Conservation (phyloP, 2,888 invertebrate species). For the Trachelus troglodyta region DNA sequence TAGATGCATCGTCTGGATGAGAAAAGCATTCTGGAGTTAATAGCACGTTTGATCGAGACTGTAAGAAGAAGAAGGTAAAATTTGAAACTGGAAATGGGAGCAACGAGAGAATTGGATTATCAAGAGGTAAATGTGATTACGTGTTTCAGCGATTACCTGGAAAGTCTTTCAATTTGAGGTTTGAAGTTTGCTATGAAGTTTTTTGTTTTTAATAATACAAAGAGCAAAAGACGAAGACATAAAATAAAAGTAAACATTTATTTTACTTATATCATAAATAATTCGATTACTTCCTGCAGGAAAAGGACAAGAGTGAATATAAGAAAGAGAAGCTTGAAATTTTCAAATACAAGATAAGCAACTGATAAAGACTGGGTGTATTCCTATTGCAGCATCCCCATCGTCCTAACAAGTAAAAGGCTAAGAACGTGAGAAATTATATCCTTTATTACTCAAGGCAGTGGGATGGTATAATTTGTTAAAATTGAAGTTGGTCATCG, state of each 20-base stretch:
- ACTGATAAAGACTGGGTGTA: background rate
- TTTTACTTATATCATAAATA: background rate
- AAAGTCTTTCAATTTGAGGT: constrained; percentile 41
- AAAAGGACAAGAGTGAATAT: background rate
- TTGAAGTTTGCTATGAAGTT: constrained; percentile 34
- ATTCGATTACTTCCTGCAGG: background rate
- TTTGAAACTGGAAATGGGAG: constrained; percentile 20
- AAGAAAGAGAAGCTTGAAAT: background rate
- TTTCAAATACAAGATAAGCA: background rate
- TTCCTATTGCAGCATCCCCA: background rate
- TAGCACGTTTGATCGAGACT: constrained; percentile 33
- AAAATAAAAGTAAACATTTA: background rate
- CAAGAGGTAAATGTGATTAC: constrained; percentile 7
- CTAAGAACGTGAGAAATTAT: background rate
- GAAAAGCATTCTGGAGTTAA: background rate
- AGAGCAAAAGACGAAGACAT: background rate
- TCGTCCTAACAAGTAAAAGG: background rate
- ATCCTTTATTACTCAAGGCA: background rate
- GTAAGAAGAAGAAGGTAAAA: constrained; percentile 28
- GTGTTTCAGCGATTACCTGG: background rate
- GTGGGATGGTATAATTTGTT: constrained; percentile 10
- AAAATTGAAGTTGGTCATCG: constrained; percentile 17
- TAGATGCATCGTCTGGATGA: background rate
- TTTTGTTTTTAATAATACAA: constrained; percentile 44
- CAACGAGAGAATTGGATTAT: constrained; percentile 30